These are phyloP conservation scores for Carcina quercana DNA, from an alignment of 2,888 invertebrate genomes.

Conservation along the genomic window DNA sequence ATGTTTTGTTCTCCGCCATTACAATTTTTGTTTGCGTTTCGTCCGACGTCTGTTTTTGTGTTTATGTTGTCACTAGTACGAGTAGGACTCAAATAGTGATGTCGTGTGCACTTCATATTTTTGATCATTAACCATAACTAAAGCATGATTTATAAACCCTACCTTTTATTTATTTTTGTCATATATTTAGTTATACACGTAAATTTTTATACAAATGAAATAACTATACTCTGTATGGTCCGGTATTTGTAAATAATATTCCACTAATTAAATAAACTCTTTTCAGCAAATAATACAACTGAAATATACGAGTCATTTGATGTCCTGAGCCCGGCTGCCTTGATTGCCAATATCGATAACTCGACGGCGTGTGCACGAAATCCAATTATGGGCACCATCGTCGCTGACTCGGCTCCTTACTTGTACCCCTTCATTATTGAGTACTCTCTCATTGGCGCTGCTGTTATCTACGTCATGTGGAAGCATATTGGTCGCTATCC, in stretches of 20 bases:
- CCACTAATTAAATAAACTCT: slow-evolving; percentile 4
- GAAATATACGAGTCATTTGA: slow-evolving; percentile 75
- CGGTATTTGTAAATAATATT: background rate
- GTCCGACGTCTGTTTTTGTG: slow-evolving; percentile 25
- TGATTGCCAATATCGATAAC: slow-evolving; percentile 73
- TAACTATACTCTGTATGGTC: no score
- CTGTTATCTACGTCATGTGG: slow-evolving; percentile 98
- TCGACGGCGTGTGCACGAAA: slow-evolving; percentile 83
- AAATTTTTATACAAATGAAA: no score
- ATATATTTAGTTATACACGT: no score
- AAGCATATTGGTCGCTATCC: slow-evolving; percentile 93
- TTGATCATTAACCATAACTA: no score
- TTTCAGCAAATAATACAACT: slow-evolving; percentile 57
- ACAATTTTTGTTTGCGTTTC: slow-evolving; percentile 60
- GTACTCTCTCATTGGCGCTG: slow-evolving; percentile 95
- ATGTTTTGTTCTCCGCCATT: slow-evolving; percentile 46
- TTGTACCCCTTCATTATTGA: slow-evolving; percentile 97
- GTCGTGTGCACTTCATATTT: background rate
- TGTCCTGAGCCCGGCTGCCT: slow-evolving; percentile 73
- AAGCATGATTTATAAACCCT: no score
- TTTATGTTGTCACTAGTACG: slow-evolving; percentile 7
- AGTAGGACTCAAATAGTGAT: background rate
- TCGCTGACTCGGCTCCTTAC: slow-evolving; percentile 94
- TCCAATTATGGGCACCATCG: slow-evolving; percentile 94
- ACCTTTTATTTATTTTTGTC: no score